Evolutionary conservation across 2,797 vertebrate species (phyloP).

Genomic region (Graptemys geographica): DNA sequence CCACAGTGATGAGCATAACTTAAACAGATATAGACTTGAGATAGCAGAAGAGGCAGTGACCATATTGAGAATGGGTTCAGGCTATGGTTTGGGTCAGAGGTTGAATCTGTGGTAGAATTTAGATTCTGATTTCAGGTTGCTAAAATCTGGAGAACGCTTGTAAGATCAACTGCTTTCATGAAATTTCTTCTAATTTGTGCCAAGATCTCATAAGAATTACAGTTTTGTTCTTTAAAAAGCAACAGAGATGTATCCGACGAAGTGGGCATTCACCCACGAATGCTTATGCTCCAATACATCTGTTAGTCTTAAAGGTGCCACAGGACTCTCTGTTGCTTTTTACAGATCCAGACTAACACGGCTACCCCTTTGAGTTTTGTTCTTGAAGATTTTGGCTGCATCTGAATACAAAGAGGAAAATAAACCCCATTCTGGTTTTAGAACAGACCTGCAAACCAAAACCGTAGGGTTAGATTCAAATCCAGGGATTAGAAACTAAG

Average conservation of each 20-base stretch:
- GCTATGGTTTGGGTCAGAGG: not conserved
- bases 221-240: not conserved
- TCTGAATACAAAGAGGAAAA: slow-evolving; percentile 1
- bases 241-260: too few relatives aligned
- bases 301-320: too few relatives aligned
- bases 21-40: not conserved
- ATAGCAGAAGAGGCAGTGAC: not conserved
- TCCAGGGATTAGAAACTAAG: not conserved
- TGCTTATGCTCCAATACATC: too few relatives aligned
- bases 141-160: not conserved
- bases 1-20: not conserved
- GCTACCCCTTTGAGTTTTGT: not conserved
- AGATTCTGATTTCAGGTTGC: not conserved
- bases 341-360: too few relatives aligned
- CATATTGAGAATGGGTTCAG: not conserved
- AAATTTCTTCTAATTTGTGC: not conserved
- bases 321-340: too few relatives aligned
- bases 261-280: too few relatives aligned
- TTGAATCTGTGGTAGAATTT: not conserved
- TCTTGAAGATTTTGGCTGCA: not conserved
- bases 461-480: not conserved
- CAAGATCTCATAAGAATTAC: not conserved
- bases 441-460: not conserved
- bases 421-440: not conserved
- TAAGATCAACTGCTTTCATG: not conserved